Evolutionary conservation across 2,113 vertebrate species (phyloP).

Genomic region (Mohoua ochrocephala): DNA sequence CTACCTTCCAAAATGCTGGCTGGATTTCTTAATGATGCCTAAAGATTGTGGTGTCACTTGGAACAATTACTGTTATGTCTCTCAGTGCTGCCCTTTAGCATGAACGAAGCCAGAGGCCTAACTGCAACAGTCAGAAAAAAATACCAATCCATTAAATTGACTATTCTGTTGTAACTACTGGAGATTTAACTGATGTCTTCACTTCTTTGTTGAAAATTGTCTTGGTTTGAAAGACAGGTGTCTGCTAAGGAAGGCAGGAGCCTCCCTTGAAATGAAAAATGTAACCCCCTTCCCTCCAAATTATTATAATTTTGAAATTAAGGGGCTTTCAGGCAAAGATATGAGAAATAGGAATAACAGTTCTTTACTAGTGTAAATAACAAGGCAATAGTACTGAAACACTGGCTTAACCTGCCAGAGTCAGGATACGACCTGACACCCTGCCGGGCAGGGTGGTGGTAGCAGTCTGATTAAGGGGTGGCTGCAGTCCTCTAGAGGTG

Average conservation of each 20-base stretch:
- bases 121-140: not conserved
- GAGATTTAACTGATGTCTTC: not conserved
- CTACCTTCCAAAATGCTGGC: not conserved
- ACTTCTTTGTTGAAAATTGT: not conserved
- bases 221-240: not conserved
- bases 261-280: not conserved
- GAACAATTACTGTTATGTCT: not conserved
- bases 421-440: not conserved
- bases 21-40: not conserved
- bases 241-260: not conserved
- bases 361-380: not conserved
- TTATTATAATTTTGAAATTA: not conserved
- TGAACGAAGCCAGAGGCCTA: not conserved
- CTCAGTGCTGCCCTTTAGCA: not conserved
- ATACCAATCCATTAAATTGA: not conserved
- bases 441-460: not conserved
- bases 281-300: not conserved
- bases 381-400: not conserved
- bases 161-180: not conserved
- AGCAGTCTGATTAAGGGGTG: not conserved
- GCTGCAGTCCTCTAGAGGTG: not conserved
- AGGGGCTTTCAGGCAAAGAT: not conserved
- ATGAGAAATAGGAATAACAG: not conserved
- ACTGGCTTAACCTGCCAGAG: not conserved
- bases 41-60: constrained; percentile 3